Base-by-base conservation (phyloP, 2,888 invertebrate genomes). In the Troides helena region DNA sequence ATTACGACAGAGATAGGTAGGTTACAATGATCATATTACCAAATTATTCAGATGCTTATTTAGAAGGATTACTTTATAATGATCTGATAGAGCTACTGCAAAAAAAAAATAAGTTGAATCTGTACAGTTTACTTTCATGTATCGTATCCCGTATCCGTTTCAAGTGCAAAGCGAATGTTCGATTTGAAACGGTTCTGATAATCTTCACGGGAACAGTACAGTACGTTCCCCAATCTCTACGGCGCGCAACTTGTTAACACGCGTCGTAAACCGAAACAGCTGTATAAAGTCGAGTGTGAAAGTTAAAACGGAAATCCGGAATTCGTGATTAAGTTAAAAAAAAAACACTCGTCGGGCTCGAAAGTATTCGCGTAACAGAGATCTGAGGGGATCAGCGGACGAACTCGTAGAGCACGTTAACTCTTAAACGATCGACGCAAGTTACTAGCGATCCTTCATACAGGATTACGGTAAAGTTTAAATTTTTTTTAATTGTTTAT, bases 281-380 rank as follows among this genome's bases (percentile, higher is more conserved):
- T 53, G 65, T 50, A 57, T 69, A 65, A 70, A 68, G 61, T 50
- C 64, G 65, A 56, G 25, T 59, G 66, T 63, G 39, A 68, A 72
- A 72, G 69, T 71, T 69, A 67, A 71, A 65, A 67, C 65, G 65
- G 70, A 68, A 80, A 80, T 78, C 78, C 76, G 75, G 80, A 82
- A 82, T 84, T 81, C 78, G 75, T 80, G 81, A 85, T 84, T 81
- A 85, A 86, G 85, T 88, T 83, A 81, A 84, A 84, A 85, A 39
- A 30, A 39, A 85, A 85, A 81, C 74, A 75, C 73, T 80, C 79
- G 80, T 81, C 77, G 78, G 80, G 18, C 79, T 81, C 77, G 76
- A 74, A 78, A 85, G 85, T 85, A 85, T 87, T 87, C 80, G 82
- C 81, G 82, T 84, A 84, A 83, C 84, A 86, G 84, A 86, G 85